Base-by-base conservation (phyloP, 2,888 invertebrate genomes). In the Phyllotreta cruciferae region DNA sequence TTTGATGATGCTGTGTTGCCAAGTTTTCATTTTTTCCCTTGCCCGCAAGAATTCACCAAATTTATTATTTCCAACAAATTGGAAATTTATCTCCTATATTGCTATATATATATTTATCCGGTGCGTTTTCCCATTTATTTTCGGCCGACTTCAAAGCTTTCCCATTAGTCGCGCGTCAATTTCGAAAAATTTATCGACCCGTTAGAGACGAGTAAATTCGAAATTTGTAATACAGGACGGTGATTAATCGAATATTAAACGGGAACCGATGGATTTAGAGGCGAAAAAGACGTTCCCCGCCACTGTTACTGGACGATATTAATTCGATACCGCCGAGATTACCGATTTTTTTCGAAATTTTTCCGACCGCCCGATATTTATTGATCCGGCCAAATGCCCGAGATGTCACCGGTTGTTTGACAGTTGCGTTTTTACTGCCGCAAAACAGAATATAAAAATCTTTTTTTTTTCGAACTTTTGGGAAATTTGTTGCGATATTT, bases 181-280 rank as follows among this genome's bases (percentile, higher is more conserved):
- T 66, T 61, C 45, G 34, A 67, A 62, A 58, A 67, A 67, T 69
- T 66, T 69, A 64, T 64, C 53, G 50, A 14, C 55, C 55, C 47
- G 63, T 54, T 58, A 56, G 47, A 58, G 56, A 63, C 57, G 37
- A 42, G 49, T 54, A 56, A 57, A 58, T 63, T 53, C 9, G 36
- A 11, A 47, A 61, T 64, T 64, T 60, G 56, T 64, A 38, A 44
- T 10, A 35, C 44, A 34, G 45, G 53, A 53, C 49, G n/a, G 14
- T 4, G 13, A 58, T 58, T 58, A 50, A 58, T 58, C 24, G 41
- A 42, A 58, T 41, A 58, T 34, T 41, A 58, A 50, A 24, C 39
- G 41, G 37, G 36, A 13, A 3, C 14, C 14, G 44, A 44, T 7
- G 44, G 6, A 44, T 44, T 13, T 44, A 10, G 4, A 35, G 35